Evolutionary conservation across 2,113 vertebrate species (phyloP), one percentile per base, ranked within the genome.

Genomic region (Henicopernis longicauda): DNA sequence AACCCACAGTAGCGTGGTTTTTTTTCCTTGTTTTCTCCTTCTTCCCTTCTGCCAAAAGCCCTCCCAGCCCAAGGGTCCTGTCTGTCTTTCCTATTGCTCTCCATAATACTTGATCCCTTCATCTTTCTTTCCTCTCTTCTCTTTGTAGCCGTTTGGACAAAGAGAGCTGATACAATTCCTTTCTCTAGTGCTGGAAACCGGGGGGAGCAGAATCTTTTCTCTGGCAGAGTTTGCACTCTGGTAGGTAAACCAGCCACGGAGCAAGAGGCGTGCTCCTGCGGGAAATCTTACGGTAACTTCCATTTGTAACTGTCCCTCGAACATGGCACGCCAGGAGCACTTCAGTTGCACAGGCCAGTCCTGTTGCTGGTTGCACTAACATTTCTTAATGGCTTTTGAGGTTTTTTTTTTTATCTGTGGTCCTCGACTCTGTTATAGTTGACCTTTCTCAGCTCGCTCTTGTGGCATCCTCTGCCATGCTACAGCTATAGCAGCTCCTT

Each of bases 241-340:
- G 20, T 74, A 58, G 74, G 42, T 63, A 71, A 58, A 80, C 6
- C 47, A 89, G 29, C 47, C 31, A 15, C 15, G 7, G 2, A 77
- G 49, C 55, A 83, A 70, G 29, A 47, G 71, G 27, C 44, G 52
- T 1, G 5, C 7, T 52, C 26, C 62, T 70, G 5, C 57, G 42
- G 69, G 19, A 77, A 83, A 19, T 45, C 31, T 78, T 26, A 17
- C 3, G 1, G 18, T 32, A 18, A 29, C 52, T 82, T 72, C 32
- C 22, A 0, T 61, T 52, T n/a, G 17, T 55, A 45, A 62, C 26
- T 61, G 47, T 69, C 54, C 44, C 42, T 79, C 31, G 11, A 54
- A 67, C 44, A 6, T 10, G 38, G 52, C 38, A 54, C 16, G 59
- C 74, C 0, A 0, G 55, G 59, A 67, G 21, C 20, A 5, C 13